Evolutionary conservation across 2,797 vertebrate species (phyloP), one percentile per base, ranked within the genome.

Genomic region (Anomalospiza imberbis): DNA sequence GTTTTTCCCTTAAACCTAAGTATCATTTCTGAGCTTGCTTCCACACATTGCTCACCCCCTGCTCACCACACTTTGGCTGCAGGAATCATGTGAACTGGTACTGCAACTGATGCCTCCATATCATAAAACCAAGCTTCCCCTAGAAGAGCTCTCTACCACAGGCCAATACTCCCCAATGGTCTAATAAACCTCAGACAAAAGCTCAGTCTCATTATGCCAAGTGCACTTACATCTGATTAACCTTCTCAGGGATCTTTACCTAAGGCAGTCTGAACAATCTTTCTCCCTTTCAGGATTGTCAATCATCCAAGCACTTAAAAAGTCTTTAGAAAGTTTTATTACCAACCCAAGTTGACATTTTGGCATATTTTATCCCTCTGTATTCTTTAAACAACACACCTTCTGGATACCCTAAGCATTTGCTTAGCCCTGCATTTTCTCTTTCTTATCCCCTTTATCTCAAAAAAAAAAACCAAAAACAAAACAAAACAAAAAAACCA

Each of bases 31-130:
- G 38, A 94, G 45, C 22, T 42, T 13, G 0, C 50, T 34, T 76
- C 51, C 47, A 76, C 1, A 14, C 12, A 50, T 55, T 0, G 0
- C 9, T 63, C 71, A 13, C 2, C 13, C 11, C 28, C 44, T 36
- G n/a, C 31, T 70, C 60, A 36, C 31, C 17, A 24, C 14, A 62
- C 24, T 40, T 8, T 29, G 42, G 38, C 28, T 73, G 31, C 48
- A 76, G 19, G 18, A 91, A 60, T 40, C 2, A 1, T 0, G 1
- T 45, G 28, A 79, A 40, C 31, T 16, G 10, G 6, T 34, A 42
- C 9, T 31, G 54, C 36, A 45, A 34, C 45, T 28, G 76, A 63
- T 61, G 53, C 24, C 31, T 60, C 21, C 3, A 0, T 5, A 68
- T 19, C 38, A 66, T 3, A 13, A 62, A 60, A 51, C n/a, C 24